phyloP scores from a whole-genome alignment of 2,888 invertebrate species.

The Neelides folsomi region DNA sequence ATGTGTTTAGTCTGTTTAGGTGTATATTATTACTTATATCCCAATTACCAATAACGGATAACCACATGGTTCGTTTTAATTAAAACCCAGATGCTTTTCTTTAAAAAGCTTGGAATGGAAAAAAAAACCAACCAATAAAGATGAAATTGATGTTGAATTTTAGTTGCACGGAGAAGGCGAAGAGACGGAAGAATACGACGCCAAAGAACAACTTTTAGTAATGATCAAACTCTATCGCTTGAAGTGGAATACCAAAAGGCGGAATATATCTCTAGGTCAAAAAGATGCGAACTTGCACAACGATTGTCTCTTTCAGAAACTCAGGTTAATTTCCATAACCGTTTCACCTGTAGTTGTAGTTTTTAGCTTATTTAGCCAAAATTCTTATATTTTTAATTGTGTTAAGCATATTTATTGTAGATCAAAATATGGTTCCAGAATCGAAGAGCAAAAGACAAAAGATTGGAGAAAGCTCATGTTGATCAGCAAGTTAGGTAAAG shows the following conservation, averaged over 20 bases:
- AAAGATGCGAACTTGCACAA: conserved; percentile 65
- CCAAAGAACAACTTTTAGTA: conserved; percentile 86
- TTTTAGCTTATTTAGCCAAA: too few relatives aligned
- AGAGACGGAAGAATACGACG: conserved; percentile 76
- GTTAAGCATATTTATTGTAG: too few relatives aligned
- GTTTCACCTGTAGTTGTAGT: not conserved
- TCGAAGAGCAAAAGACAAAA: conserved; percentile 85
- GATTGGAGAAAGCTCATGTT: conserved; percentile 87
- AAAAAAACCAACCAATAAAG: not conserved
- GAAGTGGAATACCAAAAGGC: conserved; percentile 83
- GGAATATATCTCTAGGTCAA: conserved; percentile 79
- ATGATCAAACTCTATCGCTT: conserved; percentile 76
- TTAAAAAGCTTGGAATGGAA: too few relatives aligned
- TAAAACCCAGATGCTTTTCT: too few relatives aligned
- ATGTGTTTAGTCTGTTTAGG: too few relatives aligned
- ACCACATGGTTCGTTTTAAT: too few relatives aligned
- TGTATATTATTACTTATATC: too few relatives aligned
- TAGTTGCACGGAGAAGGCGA: conserved; percentile 70
- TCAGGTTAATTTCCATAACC: conserved; percentile 31
- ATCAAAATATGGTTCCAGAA: conserved; percentile 92
- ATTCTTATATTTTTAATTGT: not conserved
- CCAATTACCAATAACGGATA: too few relatives aligned
- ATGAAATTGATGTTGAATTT: conserved; percentile 32
- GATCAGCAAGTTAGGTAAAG: conserved; percentile 83
- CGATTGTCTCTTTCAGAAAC: conserved; percentile 56